Base-by-base conservation (phyloP, 2,797 vertebrate genomes). In the Trachurus trachurus region DNA sequence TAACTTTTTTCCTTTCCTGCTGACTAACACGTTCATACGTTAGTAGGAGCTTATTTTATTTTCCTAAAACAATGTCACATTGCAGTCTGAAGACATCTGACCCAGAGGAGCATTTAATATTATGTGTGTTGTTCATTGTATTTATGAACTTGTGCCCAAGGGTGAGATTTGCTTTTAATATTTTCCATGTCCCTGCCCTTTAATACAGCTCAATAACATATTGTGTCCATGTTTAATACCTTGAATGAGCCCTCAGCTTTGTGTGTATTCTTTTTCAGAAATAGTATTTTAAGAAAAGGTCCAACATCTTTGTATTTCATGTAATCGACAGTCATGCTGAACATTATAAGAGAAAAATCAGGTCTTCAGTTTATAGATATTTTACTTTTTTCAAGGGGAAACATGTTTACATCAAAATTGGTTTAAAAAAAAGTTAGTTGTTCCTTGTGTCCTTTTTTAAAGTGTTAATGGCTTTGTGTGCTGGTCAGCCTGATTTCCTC, bases 361-460 rank as follows among this genome's bases (percentile, higher is more conserved):
- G 4, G 78, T 76, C 50, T 70, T 65, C 19, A 71, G 9, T 58
- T 66, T 50, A 76, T 75, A 16, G 56, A 54, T 71, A 31, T 81
- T 74, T 83, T 78, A 66, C 67, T 84, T 52, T 88, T 78, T 78
- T 67, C 75, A 56, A 15, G 54, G 70, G 69, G 59, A 86, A 86
- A 71, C 52, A 63, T 87, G 89, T 93, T 94, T 94, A 92, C 92
- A 92, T 82, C 16, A 71, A 80, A 86, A 78, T 81, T 70, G 49
- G 73, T 26, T 73, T 66, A 67, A 66, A 7, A 42, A 42, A 37
- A 37, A 1, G 6, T 37, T 9, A 37, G 34, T 70, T 78, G 10
- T 75, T 75, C 71, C 17, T 59, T n/a, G 16, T 75, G 58, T 81
- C 26, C 29, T 65, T 66, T 76, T 76, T 83, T 71, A 49, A 69